Percentiles rank a stretch among this genome's conserved stretches.
phyloP scores from a whole-genome alignment of 1,140 invertebrate genomes.

The Bombus pascuorum region DNA sequence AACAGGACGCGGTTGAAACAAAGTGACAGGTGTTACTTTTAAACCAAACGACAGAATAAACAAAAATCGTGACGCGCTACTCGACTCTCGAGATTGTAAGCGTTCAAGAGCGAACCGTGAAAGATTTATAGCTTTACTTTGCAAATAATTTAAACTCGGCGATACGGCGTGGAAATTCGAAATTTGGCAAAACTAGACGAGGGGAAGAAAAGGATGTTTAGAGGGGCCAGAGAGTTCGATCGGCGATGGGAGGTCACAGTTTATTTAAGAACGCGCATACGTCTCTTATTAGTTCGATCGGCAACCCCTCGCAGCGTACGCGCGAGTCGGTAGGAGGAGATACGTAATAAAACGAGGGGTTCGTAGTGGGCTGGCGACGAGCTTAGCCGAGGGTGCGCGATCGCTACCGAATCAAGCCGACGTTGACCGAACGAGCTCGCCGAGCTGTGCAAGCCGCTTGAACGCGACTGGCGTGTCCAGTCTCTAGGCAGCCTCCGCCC shows the following conservation, averaged over 20 bases:
- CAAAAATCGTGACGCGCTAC: neutral
- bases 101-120: neutral
- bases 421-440: neutral
- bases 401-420: slow-evolving; percentile 45
- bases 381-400: slow-evolving; percentile 39
- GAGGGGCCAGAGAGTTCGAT: slow-evolving; percentile 39
- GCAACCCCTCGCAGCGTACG: slow-evolving; percentile 48
- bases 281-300: slow-evolving; percentile 58
- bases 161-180: neutral
- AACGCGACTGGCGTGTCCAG: slow-evolving; percentile 63
- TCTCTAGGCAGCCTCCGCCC: slow-evolving; percentile 80
- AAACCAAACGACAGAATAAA: neutral
- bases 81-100: neutral
- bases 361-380: slow-evolving; percentile 27
- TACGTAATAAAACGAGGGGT: slow-evolving; percentile 40
- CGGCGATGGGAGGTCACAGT: slow-evolving; percentile 30
- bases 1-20: neutral
- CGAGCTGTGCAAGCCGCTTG: slow-evolving; percentile 39
- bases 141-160: neutral
- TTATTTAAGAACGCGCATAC: slow-evolving; percentile 53
- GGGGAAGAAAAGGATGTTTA: neutral
- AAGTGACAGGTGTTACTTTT: neutral
- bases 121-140: neutral
- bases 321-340: slow-evolving; percentile 23
- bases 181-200: neutral